Percentiles rank a stretch among this genome's conserved stretches.
These are phyloP conservation scores for Aporophyla lueneburgensis DNA, from an alignment of 2,888 invertebrate genomes.

Conservation along the genomic window DNA sequence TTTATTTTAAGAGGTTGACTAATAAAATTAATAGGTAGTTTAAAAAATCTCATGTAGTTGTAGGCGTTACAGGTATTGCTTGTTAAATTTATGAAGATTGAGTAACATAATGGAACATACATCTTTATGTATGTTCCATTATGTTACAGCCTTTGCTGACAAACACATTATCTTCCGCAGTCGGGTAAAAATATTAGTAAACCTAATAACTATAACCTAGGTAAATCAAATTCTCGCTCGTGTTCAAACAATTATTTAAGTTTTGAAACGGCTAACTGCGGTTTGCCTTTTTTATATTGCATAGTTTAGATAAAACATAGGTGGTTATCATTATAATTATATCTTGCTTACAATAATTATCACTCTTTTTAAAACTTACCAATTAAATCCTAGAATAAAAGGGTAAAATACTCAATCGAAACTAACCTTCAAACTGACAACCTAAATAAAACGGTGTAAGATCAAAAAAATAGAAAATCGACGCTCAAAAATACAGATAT, in stretches of 20 bases:
- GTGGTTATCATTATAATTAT: conserved; percentile 47
- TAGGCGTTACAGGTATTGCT: too few species aligned
- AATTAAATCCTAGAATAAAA: conserved; percentile 77
- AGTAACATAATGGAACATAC: too few species aligned
- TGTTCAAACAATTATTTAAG: conserved; percentile 18
- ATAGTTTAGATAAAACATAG: conserved; percentile 7
- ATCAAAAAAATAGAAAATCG: conserved; percentile 80
- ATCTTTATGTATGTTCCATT: too few species aligned
- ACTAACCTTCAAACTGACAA: conserved; percentile 75
- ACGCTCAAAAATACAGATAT: conserved; percentile 80
- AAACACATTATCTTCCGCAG: too few species aligned
- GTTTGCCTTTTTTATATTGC: conserved; percentile 23
- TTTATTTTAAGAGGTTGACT: too few species aligned
- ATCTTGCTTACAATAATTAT: conserved; percentile 42
- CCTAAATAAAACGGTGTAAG: conserved; percentile 81
- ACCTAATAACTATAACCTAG: not conserved
- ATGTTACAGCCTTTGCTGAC: too few species aligned
- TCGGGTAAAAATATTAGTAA: not conserved
- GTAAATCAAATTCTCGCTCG: conserved; percentile 1
- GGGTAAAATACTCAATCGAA: conserved; percentile 80
- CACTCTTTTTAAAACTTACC: conserved; percentile 72
- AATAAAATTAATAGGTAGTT: too few species aligned
- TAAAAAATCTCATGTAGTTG: too few species aligned
- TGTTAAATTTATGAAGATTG: too few species aligned
- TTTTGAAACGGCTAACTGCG: not conserved